These are phyloP conservation scores for Diaphora mendica DNA, from an alignment of 2,888 invertebrate genomes.

Conservation along the genomic window DNA sequence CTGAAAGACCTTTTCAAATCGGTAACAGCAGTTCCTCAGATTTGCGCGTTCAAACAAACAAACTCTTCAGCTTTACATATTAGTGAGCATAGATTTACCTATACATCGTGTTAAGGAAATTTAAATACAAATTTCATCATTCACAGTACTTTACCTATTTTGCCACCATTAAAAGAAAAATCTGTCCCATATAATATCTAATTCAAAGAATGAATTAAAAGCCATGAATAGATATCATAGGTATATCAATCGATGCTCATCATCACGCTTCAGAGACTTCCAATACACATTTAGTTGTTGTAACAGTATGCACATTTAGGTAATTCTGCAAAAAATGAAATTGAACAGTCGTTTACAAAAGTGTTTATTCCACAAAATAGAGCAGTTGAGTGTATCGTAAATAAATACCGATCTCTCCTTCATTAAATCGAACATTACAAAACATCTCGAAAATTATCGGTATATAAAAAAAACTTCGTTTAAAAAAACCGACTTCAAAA, in stretches of 20 bases:
- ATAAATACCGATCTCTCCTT: too few species aligned
- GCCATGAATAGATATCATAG: constrained; percentile 14
- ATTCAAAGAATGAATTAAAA: constrained; percentile 1
- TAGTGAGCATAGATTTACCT: too few species aligned
- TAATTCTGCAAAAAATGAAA: constrained; percentile 30
- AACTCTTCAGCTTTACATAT: too few species aligned
- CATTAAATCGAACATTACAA: too few species aligned
- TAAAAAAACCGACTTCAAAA: too few species aligned
- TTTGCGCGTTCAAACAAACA: too few species aligned
- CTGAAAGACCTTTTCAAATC: too few species aligned
- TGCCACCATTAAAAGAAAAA: background rate
- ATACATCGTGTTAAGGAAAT: too few species aligned
- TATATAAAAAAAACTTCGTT: too few species aligned
- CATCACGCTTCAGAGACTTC: constrained; percentile 38
- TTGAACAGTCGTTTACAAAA: constrained; percentile 36
- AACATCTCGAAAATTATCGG: too few species aligned
- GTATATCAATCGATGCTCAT: constrained; percentile 31
- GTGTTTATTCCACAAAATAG: background rate
- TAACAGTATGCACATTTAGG: constrained; percentile 28
- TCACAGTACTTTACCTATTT: background rate
- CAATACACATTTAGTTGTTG: constrained; percentile 30
- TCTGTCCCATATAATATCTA: background rate
- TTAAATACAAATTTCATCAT: too few species aligned
- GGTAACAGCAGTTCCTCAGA: too few species aligned
- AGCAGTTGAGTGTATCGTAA: background rate